Evolutionary conservation across 1,140 invertebrate species (phyloP).

Genomic region (Acromyrmex heyeri): DNA sequence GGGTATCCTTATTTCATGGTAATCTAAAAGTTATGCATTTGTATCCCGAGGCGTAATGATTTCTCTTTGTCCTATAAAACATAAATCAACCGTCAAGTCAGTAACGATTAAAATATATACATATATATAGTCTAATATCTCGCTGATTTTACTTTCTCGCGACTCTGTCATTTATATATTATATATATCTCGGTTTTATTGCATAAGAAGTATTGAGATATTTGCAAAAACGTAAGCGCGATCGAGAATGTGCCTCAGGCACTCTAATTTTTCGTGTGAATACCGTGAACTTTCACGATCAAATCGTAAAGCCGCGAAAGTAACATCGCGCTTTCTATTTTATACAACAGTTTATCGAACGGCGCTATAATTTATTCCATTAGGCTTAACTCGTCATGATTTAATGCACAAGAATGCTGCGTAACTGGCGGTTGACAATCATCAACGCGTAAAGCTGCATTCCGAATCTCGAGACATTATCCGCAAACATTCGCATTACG

Average conservation of each 20-base stretch:
- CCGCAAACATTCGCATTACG: constrained; percentile 35
- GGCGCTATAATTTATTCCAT: constrained; percentile 10
- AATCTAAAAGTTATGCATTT: not conserved
- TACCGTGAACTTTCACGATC: constrained; percentile 57
- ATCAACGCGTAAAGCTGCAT: constrained; percentile 9
- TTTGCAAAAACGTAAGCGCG: constrained; percentile 32
- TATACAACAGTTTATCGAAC: not conserved
- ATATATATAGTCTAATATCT: constrained; percentile 14
- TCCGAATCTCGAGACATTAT: constrained; percentile 51
- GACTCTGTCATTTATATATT: not conserved
- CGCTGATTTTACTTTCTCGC: constrained; percentile 17
- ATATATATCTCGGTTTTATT: not conserved
- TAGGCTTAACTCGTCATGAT: not conserved
- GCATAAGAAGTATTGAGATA: not conserved
- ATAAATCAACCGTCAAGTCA: constrained; percentile 25
- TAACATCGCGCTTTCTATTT: constrained; percentile 26
- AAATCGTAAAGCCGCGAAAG: constrained; percentile 25
- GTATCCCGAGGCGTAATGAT: constrained; percentile 13
- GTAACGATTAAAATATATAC: constrained; percentile 11
- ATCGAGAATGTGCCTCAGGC: constrained; percentile 28
- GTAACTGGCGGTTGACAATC: constrained; percentile 16
- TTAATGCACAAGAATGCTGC: not conserved
- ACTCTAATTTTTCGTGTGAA: constrained; percentile 50
- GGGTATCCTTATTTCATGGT: not conserved
- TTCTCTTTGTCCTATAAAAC: constrained; percentile 28